A percentile compares a stretch with the other conserved stretches of the same genome.
phyloP scores from a whole-genome alignment of 2,113 vertebrate species.

The Butorides virescens region DNA sequence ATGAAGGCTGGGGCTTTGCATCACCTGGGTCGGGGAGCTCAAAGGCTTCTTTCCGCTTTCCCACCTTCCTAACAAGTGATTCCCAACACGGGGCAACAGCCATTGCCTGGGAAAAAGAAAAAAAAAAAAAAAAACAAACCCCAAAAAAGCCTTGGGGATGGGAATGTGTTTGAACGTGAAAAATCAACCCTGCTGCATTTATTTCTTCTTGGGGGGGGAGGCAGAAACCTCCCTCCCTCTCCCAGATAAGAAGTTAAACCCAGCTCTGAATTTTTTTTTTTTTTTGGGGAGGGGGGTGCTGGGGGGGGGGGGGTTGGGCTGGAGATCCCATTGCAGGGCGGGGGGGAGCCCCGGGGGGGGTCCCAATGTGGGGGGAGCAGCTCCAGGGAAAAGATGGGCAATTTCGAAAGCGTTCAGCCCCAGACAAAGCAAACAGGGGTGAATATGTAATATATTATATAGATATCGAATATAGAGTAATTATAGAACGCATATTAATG shows the following conservation, averaged over 20 bases:
- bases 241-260: not conserved
- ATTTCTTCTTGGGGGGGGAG: not conserved
- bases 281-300: too few species aligned
- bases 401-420: not conserved
- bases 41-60: conserved; percentile 18
- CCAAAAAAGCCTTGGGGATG: not conserved
- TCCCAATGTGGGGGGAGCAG: fast-evolving
- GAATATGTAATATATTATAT: fast-evolving
- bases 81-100: not conserved
- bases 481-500: fast-evolving
- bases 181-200: not conserved
- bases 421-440: not conserved
- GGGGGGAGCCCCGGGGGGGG: not conserved
- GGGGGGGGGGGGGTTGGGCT: not conserved
- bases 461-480: not conserved
- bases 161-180: not conserved
- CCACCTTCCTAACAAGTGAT: not conserved
- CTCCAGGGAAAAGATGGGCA: not conserved
- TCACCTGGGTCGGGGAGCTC: not conserved
- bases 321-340: not conserved
- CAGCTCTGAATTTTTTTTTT: not conserved
- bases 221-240: not conserved
- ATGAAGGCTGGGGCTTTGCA: conserved; percentile 17
- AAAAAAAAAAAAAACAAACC: not conserved
- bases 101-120: not conserved